phyloP scores from a whole-genome alignment of 2,797 vertebrate species.

The Distichodus sexfasciatus region DNA sequence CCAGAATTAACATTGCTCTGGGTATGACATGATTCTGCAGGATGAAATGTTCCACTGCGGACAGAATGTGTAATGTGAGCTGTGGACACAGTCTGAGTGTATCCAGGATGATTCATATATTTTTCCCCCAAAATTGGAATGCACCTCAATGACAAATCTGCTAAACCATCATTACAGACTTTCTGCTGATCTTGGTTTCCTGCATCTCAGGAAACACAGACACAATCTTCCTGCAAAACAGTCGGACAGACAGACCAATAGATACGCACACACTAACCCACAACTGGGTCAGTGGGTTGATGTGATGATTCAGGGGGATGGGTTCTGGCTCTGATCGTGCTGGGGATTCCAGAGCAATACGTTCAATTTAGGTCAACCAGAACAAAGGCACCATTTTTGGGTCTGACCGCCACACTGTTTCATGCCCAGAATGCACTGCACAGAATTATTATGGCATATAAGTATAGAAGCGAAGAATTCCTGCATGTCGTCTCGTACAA shows the following conservation, averaged over 20 bases:
- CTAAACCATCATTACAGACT: slow-evolving; percentile 68
- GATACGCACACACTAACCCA: slow-evolving; percentile 21
- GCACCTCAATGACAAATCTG: slow-evolving; percentile 56
- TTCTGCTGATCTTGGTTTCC: slow-evolving; percentile 72
- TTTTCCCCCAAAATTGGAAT: slow-evolving; percentile 45
- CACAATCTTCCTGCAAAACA: slow-evolving; percentile 69
- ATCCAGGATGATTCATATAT: slow-evolving; percentile 9
- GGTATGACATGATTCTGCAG: slow-evolving; percentile 7
- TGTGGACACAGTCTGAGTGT: not conserved
- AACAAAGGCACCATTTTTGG: slow-evolving; percentile 66
- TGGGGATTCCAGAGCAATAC: slow-evolving; percentile 59
- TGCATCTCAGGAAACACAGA: slow-evolving; percentile 72
- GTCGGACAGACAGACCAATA: slow-evolving; percentile 33
- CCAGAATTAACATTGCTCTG: slow-evolving; percentile 21
- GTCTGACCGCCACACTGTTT: slow-evolving; percentile 53
- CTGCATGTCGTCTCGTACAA: slow-evolving; percentile 56
- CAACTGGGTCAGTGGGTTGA: slow-evolving; percentile 68
- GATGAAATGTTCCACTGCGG: not conserved
- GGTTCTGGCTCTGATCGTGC: slow-evolving; percentile 56
- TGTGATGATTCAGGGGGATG: slow-evolving; percentile 57
- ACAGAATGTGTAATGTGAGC: slow-evolving; percentile 2
- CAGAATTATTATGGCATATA: slow-evolving; percentile 58
- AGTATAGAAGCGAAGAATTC: slow-evolving; percentile 66
- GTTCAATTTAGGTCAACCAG: slow-evolving; percentile 68
- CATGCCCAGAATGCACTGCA: slow-evolving; percentile 65